Evolutionary conservation across 2,888 invertebrate species (phyloP).

Genomic region (Chironomus tentans): DNA sequence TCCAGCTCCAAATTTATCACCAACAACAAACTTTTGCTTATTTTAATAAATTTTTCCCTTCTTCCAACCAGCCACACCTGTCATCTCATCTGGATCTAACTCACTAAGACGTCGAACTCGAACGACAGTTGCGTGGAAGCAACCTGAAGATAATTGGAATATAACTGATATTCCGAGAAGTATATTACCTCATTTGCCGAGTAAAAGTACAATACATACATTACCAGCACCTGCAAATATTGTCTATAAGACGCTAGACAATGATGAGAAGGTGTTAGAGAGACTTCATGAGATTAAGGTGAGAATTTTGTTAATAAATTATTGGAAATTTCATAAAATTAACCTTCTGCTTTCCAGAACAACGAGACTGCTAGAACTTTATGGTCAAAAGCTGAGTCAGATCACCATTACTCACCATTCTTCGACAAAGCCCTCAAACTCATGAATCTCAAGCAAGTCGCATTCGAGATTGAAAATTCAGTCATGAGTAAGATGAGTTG

Average conservation of each 20-base stretch:
- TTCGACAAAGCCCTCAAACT: constrained; percentile 75
- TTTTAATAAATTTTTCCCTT: background rate
- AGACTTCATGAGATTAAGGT: constrained; percentile 32
- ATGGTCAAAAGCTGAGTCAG: constrained; percentile 50
- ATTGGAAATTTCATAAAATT: background rate
- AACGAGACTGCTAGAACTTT: constrained; percentile 46
- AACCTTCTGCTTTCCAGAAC: constrained; percentile 29
- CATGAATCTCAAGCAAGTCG: constrained; percentile 75
- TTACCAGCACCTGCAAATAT: constrained; percentile 29
- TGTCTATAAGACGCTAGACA: constrained; percentile 29
- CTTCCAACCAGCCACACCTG: background rate
- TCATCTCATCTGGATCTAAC: background rate
- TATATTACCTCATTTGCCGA: constrained; percentile 38
- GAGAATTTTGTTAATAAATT: background rate
- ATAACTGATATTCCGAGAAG: constrained; percentile 39
- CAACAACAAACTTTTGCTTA: too few relatives aligned
- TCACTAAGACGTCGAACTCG: background rate
- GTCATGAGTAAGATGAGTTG: constrained; percentile 88
- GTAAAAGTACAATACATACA: constrained; percentile 34
- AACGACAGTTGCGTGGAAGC: constrained; percentile 11
- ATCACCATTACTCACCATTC: constrained; percentile 61
- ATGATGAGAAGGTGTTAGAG: constrained; percentile 37
- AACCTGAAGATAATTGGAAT: constrained; percentile 38
- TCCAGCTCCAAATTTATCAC: too few relatives aligned
- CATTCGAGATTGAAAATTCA: constrained; percentile 79